phyloP scores from a whole-genome alignment of 1,140 invertebrate genomes.

The Caenorhabditis brenneri region DNA sequence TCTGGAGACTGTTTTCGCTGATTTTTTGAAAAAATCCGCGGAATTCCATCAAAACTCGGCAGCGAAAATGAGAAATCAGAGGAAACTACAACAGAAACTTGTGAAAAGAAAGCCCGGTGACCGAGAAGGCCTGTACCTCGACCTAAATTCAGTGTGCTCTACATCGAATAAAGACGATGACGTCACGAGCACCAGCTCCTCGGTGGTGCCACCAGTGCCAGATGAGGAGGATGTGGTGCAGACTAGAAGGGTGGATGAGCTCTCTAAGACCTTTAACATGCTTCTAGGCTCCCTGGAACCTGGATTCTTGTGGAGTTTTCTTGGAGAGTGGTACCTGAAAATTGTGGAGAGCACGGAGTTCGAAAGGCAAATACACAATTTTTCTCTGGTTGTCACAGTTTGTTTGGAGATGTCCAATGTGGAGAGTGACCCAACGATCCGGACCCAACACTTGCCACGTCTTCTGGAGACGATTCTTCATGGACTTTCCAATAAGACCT shows the following conservation, averaged over 20 bases:
- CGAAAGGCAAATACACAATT: constrained; percentile 15
- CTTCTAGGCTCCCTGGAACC: constrained; percentile 84
- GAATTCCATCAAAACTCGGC: constrained; percentile 11
- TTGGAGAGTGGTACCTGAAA: constrained; percentile 73
- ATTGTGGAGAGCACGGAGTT: background rate
- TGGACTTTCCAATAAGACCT: constrained; percentile 45
- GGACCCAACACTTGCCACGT: constrained; percentile 56
- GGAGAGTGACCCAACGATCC: constrained; percentile 61
- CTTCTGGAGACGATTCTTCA: constrained; percentile 59
- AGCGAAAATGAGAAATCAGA: background rate
- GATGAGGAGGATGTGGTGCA: constrained; percentile 15
- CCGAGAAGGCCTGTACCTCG: background rate
- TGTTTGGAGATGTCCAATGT: constrained; percentile 63
- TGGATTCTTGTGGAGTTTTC: constrained; percentile 85
- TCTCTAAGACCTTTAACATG: constrained; percentile 84
- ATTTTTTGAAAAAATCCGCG: constrained; percentile 42
- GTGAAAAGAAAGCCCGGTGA: background rate
- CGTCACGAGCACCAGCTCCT: background rate
- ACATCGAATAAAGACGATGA: background rate
- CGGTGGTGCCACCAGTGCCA: background rate
- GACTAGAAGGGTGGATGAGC: constrained; percentile 70
- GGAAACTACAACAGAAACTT: background rate
- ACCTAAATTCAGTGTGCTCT: background rate
- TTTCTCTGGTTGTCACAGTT: constrained; percentile 61
- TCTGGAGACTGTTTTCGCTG: constrained; percentile 37